phyloP scores from a whole-genome alignment of 2,797 vertebrate species.

The Chloroceryle amazona region DNA sequence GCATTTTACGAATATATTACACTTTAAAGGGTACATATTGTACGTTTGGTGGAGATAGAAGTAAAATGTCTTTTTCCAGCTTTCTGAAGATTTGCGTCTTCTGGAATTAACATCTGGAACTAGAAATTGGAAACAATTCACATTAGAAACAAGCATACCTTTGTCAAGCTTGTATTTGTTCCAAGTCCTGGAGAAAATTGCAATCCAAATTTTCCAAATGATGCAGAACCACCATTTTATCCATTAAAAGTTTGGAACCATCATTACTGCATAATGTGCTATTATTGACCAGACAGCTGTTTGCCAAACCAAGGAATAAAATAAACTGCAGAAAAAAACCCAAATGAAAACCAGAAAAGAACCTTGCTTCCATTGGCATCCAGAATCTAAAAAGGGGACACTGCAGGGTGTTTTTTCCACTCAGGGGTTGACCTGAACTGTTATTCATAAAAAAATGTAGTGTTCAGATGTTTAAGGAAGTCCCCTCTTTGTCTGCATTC shows the following conservation, averaged over 20 bases:
- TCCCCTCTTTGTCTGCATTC: background rate
- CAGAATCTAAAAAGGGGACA: background rate
- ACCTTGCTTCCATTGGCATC: background rate
- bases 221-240: constrained; percentile 55
- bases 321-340: background rate
- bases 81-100: background rate
- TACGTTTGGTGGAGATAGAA: constrained; percentile 27
- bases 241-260: constrained; percentile 45
- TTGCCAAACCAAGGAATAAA: constrained; percentile 52
- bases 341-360: background rate
- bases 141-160: constrained; percentile 80
- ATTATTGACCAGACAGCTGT: constrained; percentile 42
- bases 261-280: constrained; percentile 8
- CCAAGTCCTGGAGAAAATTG: constrained; percentile 21
- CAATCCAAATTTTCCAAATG: constrained; percentile 50
- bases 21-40: background rate
- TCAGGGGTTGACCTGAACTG: background rate
- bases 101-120: constrained; percentile 72
- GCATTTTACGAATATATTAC: background rate
- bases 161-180: constrained; percentile 73
- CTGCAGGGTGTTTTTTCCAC: background rate
- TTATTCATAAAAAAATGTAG: background rate
- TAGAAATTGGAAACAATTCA: constrained; percentile 59
- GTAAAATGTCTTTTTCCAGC: constrained; percentile 52
- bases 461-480: background rate